Conservation (phyloP, 2,797 vertebrate genomes). For the Phrynocephalus guinanensis region DNA sequence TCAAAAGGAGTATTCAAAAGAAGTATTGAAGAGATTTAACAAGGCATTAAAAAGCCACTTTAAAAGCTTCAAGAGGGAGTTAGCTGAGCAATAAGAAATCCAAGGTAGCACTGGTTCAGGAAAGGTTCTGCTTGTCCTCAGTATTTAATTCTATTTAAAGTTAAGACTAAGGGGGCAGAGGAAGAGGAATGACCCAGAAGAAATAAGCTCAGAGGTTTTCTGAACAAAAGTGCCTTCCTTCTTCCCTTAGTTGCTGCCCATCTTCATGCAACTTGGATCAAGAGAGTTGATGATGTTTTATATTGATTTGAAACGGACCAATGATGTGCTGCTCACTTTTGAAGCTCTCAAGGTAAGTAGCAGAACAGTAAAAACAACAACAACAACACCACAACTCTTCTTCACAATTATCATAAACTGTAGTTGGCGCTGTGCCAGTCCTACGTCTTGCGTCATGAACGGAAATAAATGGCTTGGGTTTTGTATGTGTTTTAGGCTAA, state of each 20-base stretch:
- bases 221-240: constrained; percentile 6
- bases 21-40: neutral
- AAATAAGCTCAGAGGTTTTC: neutral
- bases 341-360: constrained; percentile 94
- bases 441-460: rapidly evolving
- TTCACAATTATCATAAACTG: constrained; percentile 5
- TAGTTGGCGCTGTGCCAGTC: neutral
- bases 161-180: constrained; percentile 11
- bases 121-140: neutral
- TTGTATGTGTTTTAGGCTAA: neutral
- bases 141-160: neutral
- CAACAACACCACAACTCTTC: no score
- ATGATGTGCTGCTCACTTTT: constrained; percentile 96
- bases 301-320: constrained; percentile 96
- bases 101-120: neutral
- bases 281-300: constrained; percentile 98
- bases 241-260: constrained; percentile 89
- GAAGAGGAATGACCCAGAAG: constrained; percentile 52
- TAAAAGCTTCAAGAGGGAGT: neutral
- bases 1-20: neutral
- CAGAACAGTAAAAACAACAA: rapidly evolving
- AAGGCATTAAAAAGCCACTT: neutral
- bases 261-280: constrained; percentile 98
- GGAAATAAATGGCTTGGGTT: neutral
- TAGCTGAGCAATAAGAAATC: neutral